Percentiles rank a stretch among this genome's conserved stretches.
Conservation (phyloP, 2,797 vertebrate genomes). For the Eutrigla gurnardus region DNA sequence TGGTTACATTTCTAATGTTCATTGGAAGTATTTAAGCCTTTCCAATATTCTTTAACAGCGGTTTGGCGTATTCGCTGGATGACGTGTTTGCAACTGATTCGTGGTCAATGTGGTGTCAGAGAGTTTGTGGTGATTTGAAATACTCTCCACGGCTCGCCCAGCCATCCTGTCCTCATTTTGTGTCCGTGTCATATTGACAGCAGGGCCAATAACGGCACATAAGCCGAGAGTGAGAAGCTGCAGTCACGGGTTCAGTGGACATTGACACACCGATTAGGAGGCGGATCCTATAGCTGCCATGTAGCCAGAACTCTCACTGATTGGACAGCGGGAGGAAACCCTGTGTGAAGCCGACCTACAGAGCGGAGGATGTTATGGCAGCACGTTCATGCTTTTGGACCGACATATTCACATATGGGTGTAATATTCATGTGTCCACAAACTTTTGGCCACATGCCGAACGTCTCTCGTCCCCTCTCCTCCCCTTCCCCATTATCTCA, state of each 20-base stretch:
- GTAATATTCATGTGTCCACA: constrained; percentile 5
- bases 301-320: background rate
- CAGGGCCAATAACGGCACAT: constrained; percentile 14
- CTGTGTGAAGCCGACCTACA: background rate
- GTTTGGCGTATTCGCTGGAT: background rate
- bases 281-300: background rate
- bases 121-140: background rate
- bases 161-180: background rate
- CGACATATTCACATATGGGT: background rate
- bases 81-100: background rate
- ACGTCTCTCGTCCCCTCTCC: background rate
- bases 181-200: background rate
- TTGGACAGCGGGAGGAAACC: constrained; percentile 14
- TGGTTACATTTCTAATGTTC: background rate
- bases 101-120: background rate
- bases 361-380: background rate
- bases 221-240: constrained; percentile 1
- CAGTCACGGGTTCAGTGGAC: background rate
- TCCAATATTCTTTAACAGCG: background rate
- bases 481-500: constrained; percentile 47
- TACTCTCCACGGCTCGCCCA: too few species aligned
- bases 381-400: constrained; percentile 4
- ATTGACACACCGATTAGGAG: constrained; percentile 9
- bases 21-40: background rate
- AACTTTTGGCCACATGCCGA: constrained; percentile 6